Evolutionary conservation across 1,140 invertebrate genomes (phyloP).

Genomic region (Aphaenogaster rudis): DNA sequence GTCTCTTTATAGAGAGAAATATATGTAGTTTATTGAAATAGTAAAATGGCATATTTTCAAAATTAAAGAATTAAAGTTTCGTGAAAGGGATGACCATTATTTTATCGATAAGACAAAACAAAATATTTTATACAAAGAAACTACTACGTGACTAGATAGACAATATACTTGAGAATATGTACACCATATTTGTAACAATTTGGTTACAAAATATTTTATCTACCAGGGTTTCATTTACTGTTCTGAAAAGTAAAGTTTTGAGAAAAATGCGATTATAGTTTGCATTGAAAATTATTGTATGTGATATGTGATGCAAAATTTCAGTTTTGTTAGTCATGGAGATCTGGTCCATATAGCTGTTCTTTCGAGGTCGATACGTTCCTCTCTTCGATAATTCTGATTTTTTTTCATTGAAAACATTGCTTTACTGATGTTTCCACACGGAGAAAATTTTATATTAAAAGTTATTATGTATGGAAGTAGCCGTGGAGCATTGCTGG

Average conservation of each 20-base stretch:
- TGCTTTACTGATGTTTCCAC: neutral
- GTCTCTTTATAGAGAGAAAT: neutral
- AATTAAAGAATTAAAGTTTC: neutral
- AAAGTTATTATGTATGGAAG: too few species aligned
- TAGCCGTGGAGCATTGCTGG: too few species aligned
- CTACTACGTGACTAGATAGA: neutral
- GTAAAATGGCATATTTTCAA: neutral
- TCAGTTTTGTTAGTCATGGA: neutral
- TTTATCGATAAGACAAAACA: neutral
- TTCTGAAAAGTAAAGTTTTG: neutral
- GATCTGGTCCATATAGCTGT: neutral
- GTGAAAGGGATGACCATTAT: neutral
- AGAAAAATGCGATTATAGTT: neutral
- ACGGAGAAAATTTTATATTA: too few species aligned
- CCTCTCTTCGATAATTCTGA: neutral
- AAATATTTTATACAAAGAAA: neutral
- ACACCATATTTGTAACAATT: neutral
- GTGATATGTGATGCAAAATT: neutral
- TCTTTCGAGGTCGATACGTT: neutral
- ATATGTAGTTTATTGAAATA: neutral
- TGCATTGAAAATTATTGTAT: neutral
- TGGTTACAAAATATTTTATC: neutral
- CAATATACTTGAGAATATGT: neutral
- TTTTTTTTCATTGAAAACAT: neutral
- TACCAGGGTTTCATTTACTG: neutral